Percentiles rank a stretch among this genome's conserved stretches.
phyloP scores from a whole-genome alignment of 2,797 vertebrate species.

The Crypturellus tataupa region DNA sequence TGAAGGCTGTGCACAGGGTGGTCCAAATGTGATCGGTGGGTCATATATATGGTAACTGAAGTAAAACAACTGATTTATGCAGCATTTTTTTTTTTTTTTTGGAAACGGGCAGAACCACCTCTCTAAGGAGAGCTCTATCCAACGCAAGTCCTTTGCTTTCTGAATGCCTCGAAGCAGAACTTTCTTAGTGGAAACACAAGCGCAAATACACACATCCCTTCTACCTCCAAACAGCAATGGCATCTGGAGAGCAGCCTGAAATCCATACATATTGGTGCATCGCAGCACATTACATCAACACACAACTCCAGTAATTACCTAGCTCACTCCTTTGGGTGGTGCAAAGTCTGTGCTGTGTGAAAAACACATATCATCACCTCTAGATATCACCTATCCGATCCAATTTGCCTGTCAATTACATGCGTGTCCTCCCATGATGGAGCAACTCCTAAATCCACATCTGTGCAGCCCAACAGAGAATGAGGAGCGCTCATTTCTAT shows the following conservation, averaged over 20 bases:
- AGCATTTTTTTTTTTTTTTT: neutral
- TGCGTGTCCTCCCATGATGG: neutral
- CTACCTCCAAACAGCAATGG: neutral
- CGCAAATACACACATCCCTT: neutral
- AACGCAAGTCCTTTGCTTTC: neutral
- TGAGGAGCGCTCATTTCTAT: neutral
- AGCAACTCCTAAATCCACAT: neutral
- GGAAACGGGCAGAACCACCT: neutral
- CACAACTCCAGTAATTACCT: neutral
- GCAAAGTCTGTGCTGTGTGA: neutral
- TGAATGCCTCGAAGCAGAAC: neutral
- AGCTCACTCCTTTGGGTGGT: neutral
- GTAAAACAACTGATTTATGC: neutral
- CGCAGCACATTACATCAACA: neutral
- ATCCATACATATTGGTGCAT: neutral
- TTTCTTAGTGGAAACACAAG: neutral
- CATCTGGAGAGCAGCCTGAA: neutral
- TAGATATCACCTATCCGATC: neutral
- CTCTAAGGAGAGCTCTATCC: neutral
- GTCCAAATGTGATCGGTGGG: neutral
- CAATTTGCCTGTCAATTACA: constrained; percentile 16
- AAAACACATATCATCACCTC: neutral
- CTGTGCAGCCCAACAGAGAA: neutral
- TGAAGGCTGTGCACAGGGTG: fast-evolving
- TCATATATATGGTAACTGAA: neutral